Evolutionary conservation across 1,140 invertebrate genomes (phyloP), one percentile per base, ranked within the genome.

Genomic region (Mizuhopecten yessoensis): DNA sequence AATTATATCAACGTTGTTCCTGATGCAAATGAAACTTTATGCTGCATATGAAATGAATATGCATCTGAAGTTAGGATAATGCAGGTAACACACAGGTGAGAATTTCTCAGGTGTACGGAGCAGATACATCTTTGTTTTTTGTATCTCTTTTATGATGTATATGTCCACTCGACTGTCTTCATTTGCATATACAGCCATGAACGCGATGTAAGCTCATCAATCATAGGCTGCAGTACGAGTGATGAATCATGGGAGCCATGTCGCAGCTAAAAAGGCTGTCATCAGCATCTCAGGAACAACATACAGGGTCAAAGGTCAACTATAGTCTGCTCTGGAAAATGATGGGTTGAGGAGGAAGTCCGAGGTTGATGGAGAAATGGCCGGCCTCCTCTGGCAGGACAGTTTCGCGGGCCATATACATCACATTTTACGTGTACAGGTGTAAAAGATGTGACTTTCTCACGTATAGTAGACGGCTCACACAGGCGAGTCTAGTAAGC

Each of bases 261-360:
- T 75, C 57, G 23, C 57, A 75, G 57, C 57, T 75, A 75, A 75
- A 75, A 75, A 75, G 57, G 23, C 57, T 75, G 57, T 75, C 57
- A 75, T 75, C 57, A 75, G 57, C 57, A 75, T 29, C 57, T 75
- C 57, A 7, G 57, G n/a, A 75, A 75, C 57, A 75, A 29, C 57
- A 75, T 75, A 75, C n/a, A 75, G n/a, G 57, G 57, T 75, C 57
- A 75, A 75, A 75, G 57, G 57, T 75, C 57, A 75, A 75, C 57
- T 75, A 75, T 75, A 75, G 57, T 75, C 57, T 75, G 57, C 57
- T 75, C 57, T 29, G 57, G 57, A 75, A 75, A 75, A 75, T 75
- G 57, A 75, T 75, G 57, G 57, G n/a, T 17, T 29, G 23, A 75
- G 23, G 5, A 75, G 57, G 57, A 75, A 75, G 57, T 75, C 17